Evolutionary conservation across 2,797 vertebrate species (phyloP), one percentile per base, ranked within the genome.

Genomic region (Coregonus suidteri): DNA sequence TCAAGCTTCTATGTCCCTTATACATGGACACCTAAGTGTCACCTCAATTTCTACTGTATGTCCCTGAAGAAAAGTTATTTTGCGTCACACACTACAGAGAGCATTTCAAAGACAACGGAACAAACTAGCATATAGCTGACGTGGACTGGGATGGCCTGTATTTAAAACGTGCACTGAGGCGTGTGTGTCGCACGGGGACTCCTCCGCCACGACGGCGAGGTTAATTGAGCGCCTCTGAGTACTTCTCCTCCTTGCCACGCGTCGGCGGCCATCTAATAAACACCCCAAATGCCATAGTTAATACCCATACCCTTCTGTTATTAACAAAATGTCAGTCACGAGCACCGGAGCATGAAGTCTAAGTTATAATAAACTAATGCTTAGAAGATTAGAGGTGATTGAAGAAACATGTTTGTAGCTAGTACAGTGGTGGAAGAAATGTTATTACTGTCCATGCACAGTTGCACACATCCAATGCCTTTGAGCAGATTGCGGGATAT

Each of bases 241-340:
- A 86, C 80, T 85, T 86, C 65, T 71, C 80, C 73, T 85, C 80
- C 73, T 85, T 70, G 85, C 86, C 88, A 85, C 84, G 87, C 87
- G 83, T 90, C 82, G 80, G 16, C 20, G 71, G 73, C 47, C 85
- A 79, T 78, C 81, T 88, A 85, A 90, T 88, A 90, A 90, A 89
- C 90, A 89, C 80, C 79, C 80, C 80, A 79, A 83, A 82, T 74
- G 83, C 88, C 86, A 83, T 83, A 90, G 90, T 92, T 90, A 92
- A 88, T 79, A 85, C 76, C 84, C 86, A 83, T 77, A 81, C 89
- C 87, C 87, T 86, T 85, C 87, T 89, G 85, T 83, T 85, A 90
- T 89, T 86, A 90, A 86, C 87, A 77, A 90, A 91, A 87, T 80
- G 87, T 76, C 85, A 88, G 82, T 86, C 86, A 88, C 68, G 59